Evolutionary conservation across 1,140 invertebrate species (phyloP).

Genomic region (Amyelois transitella): DNA sequence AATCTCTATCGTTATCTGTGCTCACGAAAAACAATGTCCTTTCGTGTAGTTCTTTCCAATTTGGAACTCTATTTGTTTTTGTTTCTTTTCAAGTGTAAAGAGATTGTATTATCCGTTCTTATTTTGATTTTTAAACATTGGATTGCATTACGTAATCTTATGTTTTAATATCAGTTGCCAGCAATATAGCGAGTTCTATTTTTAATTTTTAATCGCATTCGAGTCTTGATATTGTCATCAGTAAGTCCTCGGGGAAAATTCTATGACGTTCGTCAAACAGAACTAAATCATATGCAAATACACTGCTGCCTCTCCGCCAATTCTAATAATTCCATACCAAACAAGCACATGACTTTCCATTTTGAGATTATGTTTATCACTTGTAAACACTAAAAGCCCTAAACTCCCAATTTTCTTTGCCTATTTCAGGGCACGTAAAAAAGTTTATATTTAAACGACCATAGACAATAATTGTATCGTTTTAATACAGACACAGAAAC

Average conservation of each 20-base stretch:
- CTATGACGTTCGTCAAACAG: constrained; percentile 19
- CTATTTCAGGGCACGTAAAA: constrained; percentile 24
- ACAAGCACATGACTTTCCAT: constrained; percentile 33
- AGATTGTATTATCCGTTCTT: background rate
- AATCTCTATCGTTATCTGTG: constrained; percentile 4
- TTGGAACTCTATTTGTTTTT: background rate
- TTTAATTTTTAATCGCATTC: background rate
- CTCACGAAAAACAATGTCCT: background rate
- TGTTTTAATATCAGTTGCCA: background rate
- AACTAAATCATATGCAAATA: constrained; percentile 8
- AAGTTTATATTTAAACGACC: constrained; percentile 59
- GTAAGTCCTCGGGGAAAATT: constrained; percentile 8
- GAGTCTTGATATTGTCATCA: background rate
- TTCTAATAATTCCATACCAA: constrained; percentile 29
- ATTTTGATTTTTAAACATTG: background rate
- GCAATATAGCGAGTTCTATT: too few species aligned
- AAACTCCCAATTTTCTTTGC: constrained; percentile 7
- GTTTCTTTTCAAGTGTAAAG: background rate
- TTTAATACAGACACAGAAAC: constrained; percentile 54
- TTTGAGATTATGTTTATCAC: constrained; percentile 33
- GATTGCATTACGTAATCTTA: background rate
- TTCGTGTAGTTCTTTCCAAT: background rate
- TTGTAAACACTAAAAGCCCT: background rate
- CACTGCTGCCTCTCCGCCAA: background rate
- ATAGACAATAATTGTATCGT: constrained; percentile 62